These are phyloP conservation scores for Latrodectus hesperus DNA, from an alignment of 2,888 invertebrate species.

Conservation along the genomic window DNA sequence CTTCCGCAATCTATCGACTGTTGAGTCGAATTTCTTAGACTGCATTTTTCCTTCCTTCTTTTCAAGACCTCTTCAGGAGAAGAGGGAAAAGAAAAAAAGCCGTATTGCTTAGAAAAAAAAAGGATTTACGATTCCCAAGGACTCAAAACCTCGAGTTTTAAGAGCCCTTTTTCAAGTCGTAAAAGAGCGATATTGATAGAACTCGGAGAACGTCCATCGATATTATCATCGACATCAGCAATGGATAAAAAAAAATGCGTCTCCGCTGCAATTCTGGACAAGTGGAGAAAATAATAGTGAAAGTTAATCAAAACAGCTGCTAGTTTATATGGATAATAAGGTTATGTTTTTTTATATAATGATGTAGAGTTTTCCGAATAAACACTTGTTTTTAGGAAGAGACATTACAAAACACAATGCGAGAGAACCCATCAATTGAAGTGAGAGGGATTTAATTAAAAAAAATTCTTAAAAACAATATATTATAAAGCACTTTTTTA, in stretches of 20 bases:
- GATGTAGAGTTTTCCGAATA: no score
- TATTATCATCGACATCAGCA: conserved; percentile 4
- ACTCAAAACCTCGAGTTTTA: conserved; percentile 14
- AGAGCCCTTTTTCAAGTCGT: conserved; percentile 7
- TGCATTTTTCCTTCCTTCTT: not conserved
- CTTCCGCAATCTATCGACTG: not conserved
- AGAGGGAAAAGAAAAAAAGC: conserved; percentile 1
- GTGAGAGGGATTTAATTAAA: no score
- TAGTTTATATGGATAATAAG: no score
- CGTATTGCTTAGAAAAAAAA: not conserved
- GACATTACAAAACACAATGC: no score
- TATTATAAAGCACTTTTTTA: no score
- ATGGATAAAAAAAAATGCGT: not conserved
- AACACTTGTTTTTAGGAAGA: no score
- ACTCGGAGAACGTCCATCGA: conserved; percentile 7
- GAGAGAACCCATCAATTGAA: no score
- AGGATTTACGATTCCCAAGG: conserved; percentile 8
- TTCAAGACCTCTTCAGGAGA: not conserved
- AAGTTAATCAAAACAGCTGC: no score
- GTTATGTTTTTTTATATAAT: no score
- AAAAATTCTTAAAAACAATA: no score
- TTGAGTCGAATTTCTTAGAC: not conserved
- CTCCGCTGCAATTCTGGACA: not conserved
- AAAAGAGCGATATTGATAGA: conserved; percentile 12
- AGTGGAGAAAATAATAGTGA: not conserved